phyloP scores from a whole-genome alignment of 2,888 invertebrate species.

The Sthenelais limicola region DNA sequence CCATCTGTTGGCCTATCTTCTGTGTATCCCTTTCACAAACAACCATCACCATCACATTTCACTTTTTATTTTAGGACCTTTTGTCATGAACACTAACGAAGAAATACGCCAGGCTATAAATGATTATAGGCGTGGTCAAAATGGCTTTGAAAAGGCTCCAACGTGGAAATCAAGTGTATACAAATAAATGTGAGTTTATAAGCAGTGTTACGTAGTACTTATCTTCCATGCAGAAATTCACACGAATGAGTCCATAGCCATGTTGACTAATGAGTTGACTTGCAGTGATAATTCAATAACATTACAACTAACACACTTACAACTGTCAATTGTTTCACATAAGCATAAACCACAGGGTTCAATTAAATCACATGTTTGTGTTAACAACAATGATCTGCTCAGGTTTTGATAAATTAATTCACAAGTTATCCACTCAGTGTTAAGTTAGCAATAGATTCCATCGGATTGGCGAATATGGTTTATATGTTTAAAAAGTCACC shows the following conservation, averaged over 20 bases:
- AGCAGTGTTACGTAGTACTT: too few relatives aligned
- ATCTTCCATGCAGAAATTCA: too few relatives aligned
- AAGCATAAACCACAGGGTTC: too few relatives aligned
- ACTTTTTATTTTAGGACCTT: slow-evolving; percentile 62
- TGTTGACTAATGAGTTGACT: too few relatives aligned
- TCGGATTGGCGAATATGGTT: background rate
- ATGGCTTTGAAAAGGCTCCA: slow-evolving; percentile 72
- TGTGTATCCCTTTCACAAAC: background rate
- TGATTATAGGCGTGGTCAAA: slow-evolving; percentile 67
- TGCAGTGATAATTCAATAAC: too few relatives aligned
- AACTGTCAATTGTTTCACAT: too few relatives aligned
- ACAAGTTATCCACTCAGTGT: background rate
- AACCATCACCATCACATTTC: background rate
- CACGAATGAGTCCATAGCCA: too few relatives aligned
- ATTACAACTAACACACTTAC: too few relatives aligned
- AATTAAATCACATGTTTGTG: background rate
- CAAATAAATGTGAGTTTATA: too few relatives aligned
- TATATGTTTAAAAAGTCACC: background rate
- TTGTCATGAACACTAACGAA: slow-evolving; percentile 72
- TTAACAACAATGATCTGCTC: background rate
- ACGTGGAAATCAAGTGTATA: slow-evolving; percentile 59
- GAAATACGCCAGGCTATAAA: slow-evolving; percentile 69
- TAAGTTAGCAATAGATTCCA: background rate
- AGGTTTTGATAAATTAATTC: background rate
- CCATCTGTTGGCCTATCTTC: too few relatives aligned